A percentile compares a stretch with the other conserved stretches of the same genome.
phyloP scores from a whole-genome alignment of 2,113 vertebrate species.

The Psephotus haematonotus region DNA sequence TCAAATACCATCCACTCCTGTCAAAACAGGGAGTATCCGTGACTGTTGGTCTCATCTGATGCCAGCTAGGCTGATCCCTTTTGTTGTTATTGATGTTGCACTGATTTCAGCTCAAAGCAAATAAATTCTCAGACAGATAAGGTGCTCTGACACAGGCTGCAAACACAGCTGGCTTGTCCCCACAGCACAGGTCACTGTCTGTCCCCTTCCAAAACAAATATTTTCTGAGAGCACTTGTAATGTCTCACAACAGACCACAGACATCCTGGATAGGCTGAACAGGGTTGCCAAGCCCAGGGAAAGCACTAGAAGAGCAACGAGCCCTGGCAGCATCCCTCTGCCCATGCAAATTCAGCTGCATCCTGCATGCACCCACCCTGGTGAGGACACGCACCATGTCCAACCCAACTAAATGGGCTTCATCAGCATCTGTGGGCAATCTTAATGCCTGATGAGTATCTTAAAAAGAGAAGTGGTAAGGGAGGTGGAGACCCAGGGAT shows the following conservation, averaged over 20 bases:
- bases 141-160: background rate
- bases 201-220: background rate
- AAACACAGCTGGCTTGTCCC: background rate
- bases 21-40: background rate
- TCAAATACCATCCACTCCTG: background rate
- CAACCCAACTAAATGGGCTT: background rate
- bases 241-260: background rate
- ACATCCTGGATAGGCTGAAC: background rate
- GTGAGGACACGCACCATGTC: background rate
- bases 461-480: background rate
- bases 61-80: background rate
- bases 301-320: background rate
- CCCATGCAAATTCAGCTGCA: background rate
- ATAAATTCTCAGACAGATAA: background rate
- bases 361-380: background rate
- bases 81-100: background rate
- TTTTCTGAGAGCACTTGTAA: background rate
- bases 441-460: background rate
- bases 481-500: background rate
- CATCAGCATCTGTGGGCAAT: accelerated
- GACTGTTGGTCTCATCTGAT: background rate
- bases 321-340: background rate
- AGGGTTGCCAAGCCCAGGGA: background rate
- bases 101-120: background rate
- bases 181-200: background rate